Evolutionary conservation across 2,797 vertebrate species (phyloP).

Genomic region (Eospalax fontanierii): DNA sequence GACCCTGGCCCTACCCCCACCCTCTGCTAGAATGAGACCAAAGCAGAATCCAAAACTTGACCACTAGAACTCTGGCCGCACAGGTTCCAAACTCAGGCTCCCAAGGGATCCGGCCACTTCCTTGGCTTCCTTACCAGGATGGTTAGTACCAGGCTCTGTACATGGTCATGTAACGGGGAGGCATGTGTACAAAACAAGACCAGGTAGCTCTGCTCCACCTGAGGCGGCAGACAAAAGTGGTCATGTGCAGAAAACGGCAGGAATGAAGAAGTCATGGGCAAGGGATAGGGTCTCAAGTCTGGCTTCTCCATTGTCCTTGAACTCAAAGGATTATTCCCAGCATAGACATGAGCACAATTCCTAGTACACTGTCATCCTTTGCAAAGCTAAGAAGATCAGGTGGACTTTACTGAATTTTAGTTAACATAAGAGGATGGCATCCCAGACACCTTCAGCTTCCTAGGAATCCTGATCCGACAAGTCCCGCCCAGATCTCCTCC

Average conservation of each 20-base stretch:
- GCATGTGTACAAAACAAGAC: constrained; percentile 98
- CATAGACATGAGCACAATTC: neutral
- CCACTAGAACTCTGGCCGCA: neutral
- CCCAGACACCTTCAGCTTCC: neutral
- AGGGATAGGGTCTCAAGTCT: neutral
- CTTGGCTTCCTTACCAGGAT: constrained; percentile 94
- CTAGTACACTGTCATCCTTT: neutral
- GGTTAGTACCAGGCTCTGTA: constrained; percentile 96
- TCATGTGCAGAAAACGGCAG: fast-evolving
- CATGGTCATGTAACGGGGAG: constrained; percentile 93
- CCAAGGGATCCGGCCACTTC: neutral
- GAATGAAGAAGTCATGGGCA: neutral
- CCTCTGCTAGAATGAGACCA: neutral
- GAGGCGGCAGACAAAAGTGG: constrained; percentile 69
- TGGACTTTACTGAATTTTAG: neutral
- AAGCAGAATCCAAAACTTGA: neutral
- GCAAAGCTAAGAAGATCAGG: neutral
- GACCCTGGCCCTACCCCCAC: neutral
- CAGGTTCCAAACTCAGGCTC: neutral
- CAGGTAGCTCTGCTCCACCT: constrained; percentile 98
- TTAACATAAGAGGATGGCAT: neutral
- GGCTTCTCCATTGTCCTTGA: neutral
- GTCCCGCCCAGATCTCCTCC: neutral
- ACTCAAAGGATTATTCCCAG: neutral
- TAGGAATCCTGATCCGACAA: neutral